These are phyloP conservation scores for Drosophila subobscura DNA, from an alignment of 1,140 invertebrate genomes.

Conservation along the genomic window DNA sequence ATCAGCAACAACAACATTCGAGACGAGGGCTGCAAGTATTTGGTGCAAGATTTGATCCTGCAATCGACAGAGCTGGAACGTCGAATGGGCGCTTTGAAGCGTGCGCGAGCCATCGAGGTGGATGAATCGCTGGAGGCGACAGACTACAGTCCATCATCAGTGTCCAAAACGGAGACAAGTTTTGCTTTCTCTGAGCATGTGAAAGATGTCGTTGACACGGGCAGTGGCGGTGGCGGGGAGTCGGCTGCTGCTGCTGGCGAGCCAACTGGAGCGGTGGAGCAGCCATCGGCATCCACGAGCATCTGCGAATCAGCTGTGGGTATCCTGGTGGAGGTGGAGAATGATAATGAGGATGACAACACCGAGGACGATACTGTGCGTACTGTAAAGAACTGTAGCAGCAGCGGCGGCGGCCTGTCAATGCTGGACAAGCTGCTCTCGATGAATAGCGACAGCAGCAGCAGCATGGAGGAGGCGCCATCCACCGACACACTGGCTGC, in stretches of 20 bases:
- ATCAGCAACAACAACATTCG: conserved; percentile 90
- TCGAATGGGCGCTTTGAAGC: conserved; percentile 65
- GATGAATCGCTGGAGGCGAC: conserved; percentile 69
- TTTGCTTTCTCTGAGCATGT: neutral
- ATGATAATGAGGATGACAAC: conserved; percentile 75
- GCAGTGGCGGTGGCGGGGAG: too few relatives aligned
- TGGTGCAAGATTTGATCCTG: conserved; percentile 89
- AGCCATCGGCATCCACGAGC: neutral
- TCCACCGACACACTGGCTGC: conserved; percentile 79
- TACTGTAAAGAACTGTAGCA: conserved; percentile 54
- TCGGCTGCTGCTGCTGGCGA: neutral
- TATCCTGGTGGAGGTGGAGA: conserved; percentile 63
- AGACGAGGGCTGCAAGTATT: conserved; percentile 89
- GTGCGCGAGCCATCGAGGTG: conserved; percentile 72
- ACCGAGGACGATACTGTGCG: conserved; percentile 76
- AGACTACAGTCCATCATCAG: conserved; percentile 7
- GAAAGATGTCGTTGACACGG: conserved; percentile 12
- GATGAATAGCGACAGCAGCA: conserved; percentile 81
- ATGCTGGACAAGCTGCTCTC: conserved; percentile 81
- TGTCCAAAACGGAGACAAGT: neutral
- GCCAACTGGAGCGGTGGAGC: conserved; percentile 4
- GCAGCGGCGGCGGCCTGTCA: conserved; percentile 63
- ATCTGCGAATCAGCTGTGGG: conserved; percentile 26
- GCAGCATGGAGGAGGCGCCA: conserved; percentile 65
- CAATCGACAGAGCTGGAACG: conserved; percentile 85